Evolutionary conservation across 2,888 invertebrate species (phyloP).

Genomic region (Thyatira batis): DNA sequence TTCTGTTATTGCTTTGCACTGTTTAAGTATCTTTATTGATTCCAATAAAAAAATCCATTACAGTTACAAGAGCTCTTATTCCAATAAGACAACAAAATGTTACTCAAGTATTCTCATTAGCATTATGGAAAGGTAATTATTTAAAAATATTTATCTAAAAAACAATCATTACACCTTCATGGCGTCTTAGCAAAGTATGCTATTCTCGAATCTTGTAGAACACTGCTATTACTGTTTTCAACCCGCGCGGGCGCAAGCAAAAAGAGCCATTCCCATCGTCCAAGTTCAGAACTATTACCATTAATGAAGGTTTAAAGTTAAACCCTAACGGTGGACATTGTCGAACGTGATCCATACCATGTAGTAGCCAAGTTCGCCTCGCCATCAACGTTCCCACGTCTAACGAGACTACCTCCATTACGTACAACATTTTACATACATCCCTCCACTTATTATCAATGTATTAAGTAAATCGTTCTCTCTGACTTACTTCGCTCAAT

Average conservation of each 20-base stretch:
- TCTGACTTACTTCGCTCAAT: slow-evolving; percentile 66
- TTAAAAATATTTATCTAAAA: slow-evolving; percentile 6
- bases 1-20: slow-evolving; percentile 15
- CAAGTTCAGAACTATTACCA: slow-evolving; percentile 70
- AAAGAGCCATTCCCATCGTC: slow-evolving; percentile 69
- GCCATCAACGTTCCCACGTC: slow-evolving; percentile 70
- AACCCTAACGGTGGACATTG: slow-evolving; percentile 75
- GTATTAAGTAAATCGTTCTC: slow-evolving; percentile 77
- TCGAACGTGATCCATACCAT: slow-evolving; percentile 65
- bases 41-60: background rate
- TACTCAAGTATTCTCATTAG: slow-evolving; percentile 2
- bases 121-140: background rate
- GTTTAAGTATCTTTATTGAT: background rate
- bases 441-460: slow-evolving; percentile 75
- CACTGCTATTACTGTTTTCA: slow-evolving; percentile 60
- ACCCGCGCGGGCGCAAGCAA: slow-evolving; percentile 47
- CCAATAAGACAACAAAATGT: slow-evolving; percentile 15
- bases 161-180: slow-evolving; percentile 24
- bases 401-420: slow-evolving; percentile 79
- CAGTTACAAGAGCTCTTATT: slow-evolving; percentile 14
- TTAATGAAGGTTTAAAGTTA: slow-evolving; percentile 73
- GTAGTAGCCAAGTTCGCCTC: slow-evolving; percentile 50
- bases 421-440: slow-evolving; percentile 74
- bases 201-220: slow-evolving; percentile 44
- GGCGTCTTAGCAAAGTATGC: slow-evolving; percentile 26